phyloP scores from a whole-genome alignment of 2,888 invertebrate genomes.

The Pocota personata region DNA sequence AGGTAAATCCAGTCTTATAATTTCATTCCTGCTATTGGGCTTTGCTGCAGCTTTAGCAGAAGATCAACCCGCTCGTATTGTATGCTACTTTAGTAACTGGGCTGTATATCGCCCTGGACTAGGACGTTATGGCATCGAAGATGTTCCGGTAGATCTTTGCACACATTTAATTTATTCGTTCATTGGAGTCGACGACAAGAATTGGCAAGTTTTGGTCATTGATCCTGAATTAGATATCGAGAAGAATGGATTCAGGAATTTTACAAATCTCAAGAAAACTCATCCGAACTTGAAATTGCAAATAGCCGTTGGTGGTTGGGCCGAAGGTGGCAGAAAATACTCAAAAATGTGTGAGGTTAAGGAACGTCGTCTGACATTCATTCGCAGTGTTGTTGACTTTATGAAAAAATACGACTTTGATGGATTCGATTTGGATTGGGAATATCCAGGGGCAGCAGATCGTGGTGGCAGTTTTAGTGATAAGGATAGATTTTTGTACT shows the following conservation, averaged over 20 bases:
- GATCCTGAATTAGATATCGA: slow-evolving; percentile 92
- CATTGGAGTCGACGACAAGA: slow-evolving; percentile 91
- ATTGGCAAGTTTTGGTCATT: slow-evolving; percentile 90
- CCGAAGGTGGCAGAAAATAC: slow-evolving; percentile 94
- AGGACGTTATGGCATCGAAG: slow-evolving; percentile 92
- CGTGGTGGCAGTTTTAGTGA: slow-evolving; percentile 93
- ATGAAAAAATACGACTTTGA: slow-evolving; percentile 91
- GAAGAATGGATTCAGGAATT: slow-evolving; percentile 90
- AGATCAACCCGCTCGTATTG: slow-evolving; percentile 83
- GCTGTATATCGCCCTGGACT: slow-evolving; percentile 92
- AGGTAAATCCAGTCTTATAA: slow-evolving; percentile 45
- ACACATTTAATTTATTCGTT: slow-evolving; percentile 95
- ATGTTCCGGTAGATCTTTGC: slow-evolving; percentile 91
- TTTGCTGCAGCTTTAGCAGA: slow-evolving; percentile 71
- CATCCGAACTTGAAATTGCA: slow-evolving; percentile 90
- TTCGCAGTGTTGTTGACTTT: slow-evolving; percentile 90
- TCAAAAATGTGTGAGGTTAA: slow-evolving; percentile 91
- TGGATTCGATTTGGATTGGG: slow-evolving; percentile 95
- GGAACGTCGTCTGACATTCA: slow-evolving; percentile 87
- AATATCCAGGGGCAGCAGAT: slow-evolving; percentile 94
- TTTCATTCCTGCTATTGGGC: slow-evolving; percentile 75
- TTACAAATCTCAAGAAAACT: slow-evolving; percentile 88
- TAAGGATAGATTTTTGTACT: slow-evolving; percentile 91
- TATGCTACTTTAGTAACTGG: slow-evolving; percentile 85
- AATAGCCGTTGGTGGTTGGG: slow-evolving; percentile 95